Conservation (phyloP, 2,113 vertebrate species). For the Rhizomys pruinosus region DNA sequence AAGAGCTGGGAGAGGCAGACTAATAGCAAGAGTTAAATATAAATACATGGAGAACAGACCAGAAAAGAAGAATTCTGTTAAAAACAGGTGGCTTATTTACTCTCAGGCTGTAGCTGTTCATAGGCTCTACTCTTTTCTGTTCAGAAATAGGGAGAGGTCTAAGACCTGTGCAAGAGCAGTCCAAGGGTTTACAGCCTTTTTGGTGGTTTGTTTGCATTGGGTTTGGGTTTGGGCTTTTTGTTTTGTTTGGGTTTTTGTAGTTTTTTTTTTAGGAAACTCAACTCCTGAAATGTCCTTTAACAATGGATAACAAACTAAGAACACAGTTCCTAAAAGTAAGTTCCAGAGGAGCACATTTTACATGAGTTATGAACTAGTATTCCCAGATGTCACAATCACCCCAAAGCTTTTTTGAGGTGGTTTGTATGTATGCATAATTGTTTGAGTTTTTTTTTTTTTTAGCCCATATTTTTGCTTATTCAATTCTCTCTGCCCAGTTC, state of each 20-base stretch:
- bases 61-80: constrained; percentile 67
- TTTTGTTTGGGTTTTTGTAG: not conserved
- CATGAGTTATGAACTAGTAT: constrained; percentile 61
- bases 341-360: constrained; percentile 58
- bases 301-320: constrained; percentile 42
- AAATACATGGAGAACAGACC: constrained; percentile 78
- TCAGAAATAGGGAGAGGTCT: constrained; percentile 65
- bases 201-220: constrained; percentile 9
- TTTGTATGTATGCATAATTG: constrained; percentile 8
- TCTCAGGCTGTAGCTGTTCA: constrained; percentile 64
- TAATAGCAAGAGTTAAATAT: constrained; percentile 81
- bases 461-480: constrained; percentile 39
- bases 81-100: constrained; percentile 68
- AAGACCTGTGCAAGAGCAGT: constrained; percentile 58
- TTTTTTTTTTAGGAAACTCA: constrained; percentile 57
- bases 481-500: constrained; percentile 53
- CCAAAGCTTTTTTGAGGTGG: not conserved
- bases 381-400: constrained; percentile 30
- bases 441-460: constrained; percentile 30
- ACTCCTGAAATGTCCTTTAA: constrained; percentile 50
- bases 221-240: not conserved
- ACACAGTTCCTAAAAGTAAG: constrained; percentile 65
- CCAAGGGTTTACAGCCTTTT: constrained; percentile 55
- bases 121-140: constrained; percentile 69
- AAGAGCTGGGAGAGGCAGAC: constrained; percentile 75